Evolutionary conservation across 2,113 vertebrate species (phyloP), one percentile per base, ranked within the genome.

Genomic region (Symphodus melops): DNA sequence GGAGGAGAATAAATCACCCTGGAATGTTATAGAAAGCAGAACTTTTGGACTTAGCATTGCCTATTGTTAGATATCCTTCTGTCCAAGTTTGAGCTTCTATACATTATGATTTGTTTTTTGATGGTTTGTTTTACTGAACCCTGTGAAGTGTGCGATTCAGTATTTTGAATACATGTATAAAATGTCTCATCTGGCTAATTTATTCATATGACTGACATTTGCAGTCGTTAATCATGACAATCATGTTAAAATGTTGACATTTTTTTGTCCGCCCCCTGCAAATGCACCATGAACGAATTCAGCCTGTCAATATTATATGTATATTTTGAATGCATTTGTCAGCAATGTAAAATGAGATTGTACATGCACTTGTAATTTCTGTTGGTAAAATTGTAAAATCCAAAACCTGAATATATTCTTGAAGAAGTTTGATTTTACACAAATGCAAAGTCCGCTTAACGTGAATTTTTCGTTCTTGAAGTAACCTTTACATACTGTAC

Each of bases 1-100:
- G 13, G 23, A 57, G 37, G 1, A 39, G 37, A 23, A 72, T 56
- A 63, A 79, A 83, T 69, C 57, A 68, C 51, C 75, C 8, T 10
- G 39, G 11, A 48, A 4, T 17, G 2, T 48, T 19, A 11, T 41
- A 41, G 39, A 48, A 17, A 17, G 17, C 14, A 19, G 14, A 19
- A 48, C 14, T n/a, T 41, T 51, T 2, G 20, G 14, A 0, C 16
- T 5, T 10, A 41, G 39, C 39, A 10, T 1, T 41, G 39, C 11
- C 1, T 41, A 41, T 41, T 41, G 8, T 41, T 10, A 11, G 11
- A 41, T 41, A 11, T 10, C 2, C 11, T 41, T 41, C 9, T 41
- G 8, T 41, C 39, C 39, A 9, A 5, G 39, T 41, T 41, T 41
- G 8, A 41, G 12, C 12, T 12, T 41, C 9, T 9, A 41, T 17